Base-by-base conservation (phyloP, 2,113 vertebrate genomes). In the Pseudopodoces humilis region DNA sequence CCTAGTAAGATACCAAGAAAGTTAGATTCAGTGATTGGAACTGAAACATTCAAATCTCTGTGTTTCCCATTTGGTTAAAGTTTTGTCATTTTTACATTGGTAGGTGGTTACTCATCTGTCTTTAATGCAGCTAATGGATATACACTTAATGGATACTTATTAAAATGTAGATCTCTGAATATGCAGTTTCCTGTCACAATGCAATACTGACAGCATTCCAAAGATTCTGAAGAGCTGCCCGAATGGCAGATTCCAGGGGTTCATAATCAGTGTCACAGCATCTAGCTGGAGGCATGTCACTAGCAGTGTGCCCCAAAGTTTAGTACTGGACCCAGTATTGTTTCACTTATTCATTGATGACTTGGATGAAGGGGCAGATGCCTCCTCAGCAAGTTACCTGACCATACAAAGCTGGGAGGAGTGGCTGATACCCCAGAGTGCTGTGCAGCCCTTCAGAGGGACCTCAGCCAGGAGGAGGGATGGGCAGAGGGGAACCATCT, bases 391-490 rank as follows among this genome's bases (percentile, higher is more conserved):
- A 59, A 46, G 60, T 67, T 74, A 27, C 19, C 28, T 60, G 39
- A 12, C 10, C 13, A 59, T 60, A 67, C 13, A 82, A 75, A 60
- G 35, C 20, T 46, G 33, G 33, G 10, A 67, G 46, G 10, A 46
- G 52, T 17, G 13, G 33, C 13, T 2, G 1, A 30, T 14, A 39
- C 10, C 10, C 33, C 21, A 49, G 13, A 46, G 33, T 5, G 23
- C 20, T 46, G 39, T n/a, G 28, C 33, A 59, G 52, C 20, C 9
- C 46, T 46, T 30, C 53, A 30, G 9, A 67, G 46, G 23, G 53
- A 67, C 7, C 2, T 41, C 1, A 0, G 6, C 15, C 37, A 10
- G 13, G 8, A 39, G 53, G 33, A 68, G 16, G 39, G 16, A 30
- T 30, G 39, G 16, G 15, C 23, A 74, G 25, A 60, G 31, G 59